Conservation (phyloP, 2,888 invertebrate genomes). For the Phragmatobia fuliginosa region DNA sequence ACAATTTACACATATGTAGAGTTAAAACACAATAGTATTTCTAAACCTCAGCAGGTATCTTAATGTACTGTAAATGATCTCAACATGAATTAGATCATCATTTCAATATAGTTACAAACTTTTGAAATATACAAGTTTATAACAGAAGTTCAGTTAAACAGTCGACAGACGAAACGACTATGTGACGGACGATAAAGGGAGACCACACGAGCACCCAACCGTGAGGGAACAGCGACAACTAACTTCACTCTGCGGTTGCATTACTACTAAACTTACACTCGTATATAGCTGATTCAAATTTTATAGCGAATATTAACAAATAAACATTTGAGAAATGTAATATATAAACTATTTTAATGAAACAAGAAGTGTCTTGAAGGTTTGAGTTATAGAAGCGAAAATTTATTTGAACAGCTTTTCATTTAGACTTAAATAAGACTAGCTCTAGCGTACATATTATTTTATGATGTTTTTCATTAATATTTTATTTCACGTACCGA, state of each 20-base stretch:
- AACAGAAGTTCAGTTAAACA: conserved; percentile 5
- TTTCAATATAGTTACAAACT: not conserved
- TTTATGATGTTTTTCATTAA: no score
- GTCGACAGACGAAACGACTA: not conserved
- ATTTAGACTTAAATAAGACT: no score
- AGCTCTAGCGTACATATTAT: no score
- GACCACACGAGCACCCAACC: conserved; percentile 9
- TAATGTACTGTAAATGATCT: not conserved
- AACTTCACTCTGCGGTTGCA: not conserved
- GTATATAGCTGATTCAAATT: not conserved
- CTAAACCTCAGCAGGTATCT: not conserved
- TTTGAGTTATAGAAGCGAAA: not conserved
- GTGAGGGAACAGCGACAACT: not conserved
- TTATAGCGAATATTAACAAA: not conserved
- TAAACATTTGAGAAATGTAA: not conserved
- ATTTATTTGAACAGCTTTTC: not conserved
- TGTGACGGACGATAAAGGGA: conserved; percentile 6
- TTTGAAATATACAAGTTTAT: not conserved
- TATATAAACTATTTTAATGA: not conserved
- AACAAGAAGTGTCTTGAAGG: not conserved
- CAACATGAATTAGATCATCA: not conserved
- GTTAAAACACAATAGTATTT: not conserved
- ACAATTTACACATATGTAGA: no score
- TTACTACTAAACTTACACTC: conserved; percentile 11
- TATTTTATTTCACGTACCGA: no score